Conservation (phyloP, 2,113 vertebrate species). For the Mixornis gularis region DNA sequence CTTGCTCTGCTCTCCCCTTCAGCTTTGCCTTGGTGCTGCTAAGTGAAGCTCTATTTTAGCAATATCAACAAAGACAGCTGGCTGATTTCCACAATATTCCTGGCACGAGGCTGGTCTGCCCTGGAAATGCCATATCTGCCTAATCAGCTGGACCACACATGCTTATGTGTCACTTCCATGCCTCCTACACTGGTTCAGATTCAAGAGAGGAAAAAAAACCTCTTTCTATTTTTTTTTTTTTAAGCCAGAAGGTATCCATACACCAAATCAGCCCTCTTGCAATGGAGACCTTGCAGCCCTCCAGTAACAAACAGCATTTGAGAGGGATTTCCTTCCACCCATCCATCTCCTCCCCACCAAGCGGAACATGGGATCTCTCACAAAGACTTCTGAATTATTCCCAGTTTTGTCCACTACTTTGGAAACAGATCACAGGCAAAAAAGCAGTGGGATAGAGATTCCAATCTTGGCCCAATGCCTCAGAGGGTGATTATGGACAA, state of each 20-base stretch:
- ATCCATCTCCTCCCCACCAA: neutral
- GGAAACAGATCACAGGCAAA: neutral
- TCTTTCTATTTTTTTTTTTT: neutral
- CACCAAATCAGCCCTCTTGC: neutral
- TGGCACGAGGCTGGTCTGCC: constrained; percentile 25
- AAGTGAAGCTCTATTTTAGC: constrained; percentile 18
- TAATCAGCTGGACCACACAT: constrained; percentile 4
- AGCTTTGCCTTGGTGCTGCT: neutral
- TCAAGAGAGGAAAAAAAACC: neutral
- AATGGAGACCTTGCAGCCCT: neutral
- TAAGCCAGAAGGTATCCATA: neutral
- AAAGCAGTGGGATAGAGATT: neutral
- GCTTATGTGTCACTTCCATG: neutral
- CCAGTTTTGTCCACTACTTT: neutral
- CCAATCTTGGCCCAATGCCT: neutral
- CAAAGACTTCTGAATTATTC: neutral
- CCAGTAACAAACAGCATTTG: neutral
- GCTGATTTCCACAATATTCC: constrained; percentile 23
- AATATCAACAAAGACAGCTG: constrained; percentile 59
- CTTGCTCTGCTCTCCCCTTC: neutral
- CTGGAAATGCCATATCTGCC: constrained; percentile 40
- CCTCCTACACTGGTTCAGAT: neutral
- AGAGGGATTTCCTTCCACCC: constrained; percentile 40
- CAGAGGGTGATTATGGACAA: neutral
- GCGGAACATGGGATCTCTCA: neutral